phyloP scores from a whole-genome alignment of 2,113 vertebrate genomes.

The Datnioides undecimradiatus region DNA sequence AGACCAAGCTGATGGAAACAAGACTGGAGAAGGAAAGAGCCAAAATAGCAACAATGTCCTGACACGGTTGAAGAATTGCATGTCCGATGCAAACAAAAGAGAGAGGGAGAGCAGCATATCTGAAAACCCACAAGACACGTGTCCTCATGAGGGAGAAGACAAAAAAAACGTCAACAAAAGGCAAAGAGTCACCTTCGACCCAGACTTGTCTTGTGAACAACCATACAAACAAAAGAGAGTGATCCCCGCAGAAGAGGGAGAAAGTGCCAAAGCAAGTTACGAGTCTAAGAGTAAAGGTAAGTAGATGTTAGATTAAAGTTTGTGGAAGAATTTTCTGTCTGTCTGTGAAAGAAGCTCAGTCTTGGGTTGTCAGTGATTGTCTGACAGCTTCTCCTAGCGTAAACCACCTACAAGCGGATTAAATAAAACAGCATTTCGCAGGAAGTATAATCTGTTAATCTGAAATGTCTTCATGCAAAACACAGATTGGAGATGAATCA shows the following conservation, averaged over 20 bases:
- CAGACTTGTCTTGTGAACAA: background rate
- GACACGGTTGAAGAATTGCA: background rate
- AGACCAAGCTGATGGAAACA: background rate
- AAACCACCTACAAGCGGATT: background rate
- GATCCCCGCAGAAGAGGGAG: background rate
- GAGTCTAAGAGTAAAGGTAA: slow-evolving; percentile 9
- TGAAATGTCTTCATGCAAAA: too few species aligned
- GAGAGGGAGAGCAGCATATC: background rate
- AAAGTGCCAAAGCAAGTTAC: background rate
- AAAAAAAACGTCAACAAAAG: slow-evolving; percentile 10
- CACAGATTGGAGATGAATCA: too few species aligned
- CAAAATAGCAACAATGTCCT: background rate
- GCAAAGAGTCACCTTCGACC: background rate
- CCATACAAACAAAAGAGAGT: background rate
- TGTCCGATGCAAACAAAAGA: background rate
- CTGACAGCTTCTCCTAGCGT: background rate
- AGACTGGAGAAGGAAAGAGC: background rate
- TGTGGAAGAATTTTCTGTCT: background rate
- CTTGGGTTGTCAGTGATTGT: background rate
- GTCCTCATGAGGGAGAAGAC: background rate
- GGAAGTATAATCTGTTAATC: too few species aligned
- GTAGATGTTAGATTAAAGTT: background rate
- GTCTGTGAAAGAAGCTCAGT: background rate
- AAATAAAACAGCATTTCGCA: too few species aligned
- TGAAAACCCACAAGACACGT: background rate